Percentiles rank a stretch among this genome's conserved stretches.
These are phyloP conservation scores for Rosalia funebris DNA, from an alignment of 2,888 invertebrate genomes.

Conservation along the genomic window DNA sequence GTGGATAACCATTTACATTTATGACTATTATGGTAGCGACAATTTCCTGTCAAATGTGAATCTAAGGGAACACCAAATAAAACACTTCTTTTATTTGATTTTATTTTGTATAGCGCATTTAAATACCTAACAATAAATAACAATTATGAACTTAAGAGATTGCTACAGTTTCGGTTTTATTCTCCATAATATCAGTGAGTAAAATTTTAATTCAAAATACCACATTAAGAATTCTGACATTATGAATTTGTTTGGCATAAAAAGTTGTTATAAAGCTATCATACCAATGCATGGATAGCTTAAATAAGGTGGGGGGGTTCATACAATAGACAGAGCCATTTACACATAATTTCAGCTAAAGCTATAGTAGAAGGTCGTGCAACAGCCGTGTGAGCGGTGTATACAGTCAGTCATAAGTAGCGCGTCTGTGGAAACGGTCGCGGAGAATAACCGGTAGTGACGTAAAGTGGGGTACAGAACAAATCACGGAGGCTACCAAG, in stretches of 20 bases:
- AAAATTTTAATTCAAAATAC: too few relatives aligned
- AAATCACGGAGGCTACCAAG: conserved; percentile 65
- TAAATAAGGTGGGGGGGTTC: conserved; percentile 28
- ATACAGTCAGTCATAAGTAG: conserved; percentile 39
- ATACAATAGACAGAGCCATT: conserved; percentile 24
- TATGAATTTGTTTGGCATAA: not conserved
- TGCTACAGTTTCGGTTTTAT: too few relatives aligned
- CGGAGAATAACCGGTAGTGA: conserved; percentile 53
- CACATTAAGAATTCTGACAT: too few relatives aligned
- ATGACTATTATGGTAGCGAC: conserved; percentile 38
- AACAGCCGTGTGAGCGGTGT: conserved; percentile 27
- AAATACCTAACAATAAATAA: too few relatives aligned
- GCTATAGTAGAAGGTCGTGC: conserved; percentile 33
- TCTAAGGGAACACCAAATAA: conserved; percentile 29
- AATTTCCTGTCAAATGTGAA: conserved; percentile 35
- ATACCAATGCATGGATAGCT: conserved; percentile 16
- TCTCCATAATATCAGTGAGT: too few relatives aligned
- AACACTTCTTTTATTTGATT: too few relatives aligned
- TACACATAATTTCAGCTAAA: conserved; percentile 26
- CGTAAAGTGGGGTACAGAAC: conserved; percentile 43
- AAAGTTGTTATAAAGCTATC: conserved; percentile 17
- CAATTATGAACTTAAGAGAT: too few relatives aligned
- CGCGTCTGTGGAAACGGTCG: conserved; percentile 32
- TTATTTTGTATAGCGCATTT: too few relatives aligned
- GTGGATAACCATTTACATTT: conserved; percentile 38